Evolutionary conservation across 2,888 invertebrate species (phyloP).

Genomic region (Drosophila prostipennis): DNA sequence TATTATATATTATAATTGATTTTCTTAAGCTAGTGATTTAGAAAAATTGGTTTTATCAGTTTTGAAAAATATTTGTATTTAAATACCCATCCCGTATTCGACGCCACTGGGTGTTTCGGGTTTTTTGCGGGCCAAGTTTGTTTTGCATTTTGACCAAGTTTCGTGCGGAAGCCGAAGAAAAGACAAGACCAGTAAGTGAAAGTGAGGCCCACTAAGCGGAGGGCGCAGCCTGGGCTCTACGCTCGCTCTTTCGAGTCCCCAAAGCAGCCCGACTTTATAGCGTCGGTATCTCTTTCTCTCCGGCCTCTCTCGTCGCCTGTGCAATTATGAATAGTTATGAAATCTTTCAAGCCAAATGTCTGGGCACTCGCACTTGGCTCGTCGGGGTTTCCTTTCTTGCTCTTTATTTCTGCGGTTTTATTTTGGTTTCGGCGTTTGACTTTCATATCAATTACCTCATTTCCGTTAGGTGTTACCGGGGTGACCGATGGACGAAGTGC

Average conservation of each 20-base stretch:
- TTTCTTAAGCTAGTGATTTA: no score
- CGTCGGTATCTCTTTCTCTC: neutral
- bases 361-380: slow-evolving; percentile 21
- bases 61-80: no score
- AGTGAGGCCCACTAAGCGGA: slow-evolving; percentile 67
- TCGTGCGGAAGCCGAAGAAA: slow-evolving; percentile 70
- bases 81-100: neutral
- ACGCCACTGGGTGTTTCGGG: neutral
- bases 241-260: slow-evolving; percentile 40
- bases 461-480: slow-evolving; percentile 26
- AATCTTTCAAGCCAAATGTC: slow-evolving; percentile 50
- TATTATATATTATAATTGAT: no score
- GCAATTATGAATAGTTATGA: slow-evolving; percentile 67
- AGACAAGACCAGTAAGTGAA: slow-evolving; percentile 72
- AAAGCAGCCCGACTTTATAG: neutral
- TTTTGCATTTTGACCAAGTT: slow-evolving; percentile 79
- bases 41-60: no score
- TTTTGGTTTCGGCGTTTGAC: slow-evolving; percentile 39
- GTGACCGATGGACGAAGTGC: slow-evolving; percentile 36
- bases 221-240: slow-evolving; percentile 61
- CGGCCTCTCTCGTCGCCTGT: slow-evolving; percentile 11
- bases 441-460: slow-evolving; percentile 72
- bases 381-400: slow-evolving; percentile 46
- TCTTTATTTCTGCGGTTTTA: slow-evolving; percentile 49
- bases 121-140: slow-evolving; percentile 69